Percentiles rank a stretch among this genome's conserved stretches.
Evolutionary conservation across 1,140 invertebrate genomes (phyloP).

Genomic region (Chymomyza costata): DNA sequence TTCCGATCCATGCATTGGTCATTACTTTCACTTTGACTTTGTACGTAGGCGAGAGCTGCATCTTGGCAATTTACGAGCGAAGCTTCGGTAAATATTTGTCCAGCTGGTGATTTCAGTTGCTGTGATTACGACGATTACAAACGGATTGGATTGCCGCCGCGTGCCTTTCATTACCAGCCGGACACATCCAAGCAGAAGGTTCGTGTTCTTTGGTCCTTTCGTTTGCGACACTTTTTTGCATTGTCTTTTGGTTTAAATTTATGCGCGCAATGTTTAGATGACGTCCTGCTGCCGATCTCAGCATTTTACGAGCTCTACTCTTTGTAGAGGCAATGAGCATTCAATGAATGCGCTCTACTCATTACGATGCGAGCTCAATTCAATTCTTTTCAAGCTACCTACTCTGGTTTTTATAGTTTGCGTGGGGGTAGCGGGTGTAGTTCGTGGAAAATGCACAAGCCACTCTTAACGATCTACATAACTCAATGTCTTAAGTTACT

Average conservation of each 20-base stretch:
- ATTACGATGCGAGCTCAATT: conserved; percentile 30
- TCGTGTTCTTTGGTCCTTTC: background rate
- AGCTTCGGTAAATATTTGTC: conserved; percentile 68
- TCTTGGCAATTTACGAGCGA: conserved; percentile 48
- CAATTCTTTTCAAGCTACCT: no score
- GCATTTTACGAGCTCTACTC: conserved; percentile 58
- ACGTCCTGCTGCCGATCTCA: conserved; percentile 52
- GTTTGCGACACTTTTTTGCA: conserved; percentile 6
- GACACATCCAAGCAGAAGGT: no score
- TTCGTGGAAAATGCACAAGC: no score
- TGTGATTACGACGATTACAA: no score
- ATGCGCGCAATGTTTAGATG: conserved; percentile 48
- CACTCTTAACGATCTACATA: no score
- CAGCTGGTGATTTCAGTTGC: conserved; percentile 38
- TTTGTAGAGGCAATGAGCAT: conserved; percentile 17
- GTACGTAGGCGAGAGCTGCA: conserved; percentile 45
- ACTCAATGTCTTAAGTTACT: no score
- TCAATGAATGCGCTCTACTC: conserved; percentile 28
- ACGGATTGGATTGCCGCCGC: no score
- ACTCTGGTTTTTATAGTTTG: no score
- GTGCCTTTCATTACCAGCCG: conserved; percentile 66
- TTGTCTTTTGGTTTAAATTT: conserved; percentile 40
- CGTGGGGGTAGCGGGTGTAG: no score
- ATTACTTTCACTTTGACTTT: conserved; percentile 70
- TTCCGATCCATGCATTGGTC: conserved; percentile 40